Evolutionary conservation across 2,888 invertebrate genomes (phyloP).

Genomic region (Chrysolina haemoptera): DNA sequence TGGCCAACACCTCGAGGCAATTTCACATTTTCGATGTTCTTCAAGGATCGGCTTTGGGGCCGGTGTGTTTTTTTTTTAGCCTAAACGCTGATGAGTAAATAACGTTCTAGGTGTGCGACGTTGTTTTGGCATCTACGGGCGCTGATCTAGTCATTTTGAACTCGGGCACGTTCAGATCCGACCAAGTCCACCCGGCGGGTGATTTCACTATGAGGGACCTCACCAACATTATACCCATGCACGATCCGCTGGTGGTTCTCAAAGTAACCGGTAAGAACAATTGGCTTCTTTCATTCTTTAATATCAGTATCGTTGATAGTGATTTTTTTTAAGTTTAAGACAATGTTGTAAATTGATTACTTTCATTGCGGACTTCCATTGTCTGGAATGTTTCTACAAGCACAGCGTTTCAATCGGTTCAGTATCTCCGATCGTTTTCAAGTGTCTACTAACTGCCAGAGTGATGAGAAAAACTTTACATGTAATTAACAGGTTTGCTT

Average conservation of each 20-base stretch:
- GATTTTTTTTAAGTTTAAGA: too few species aligned
- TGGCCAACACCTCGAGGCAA: neutral
- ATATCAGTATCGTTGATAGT: too few species aligned
- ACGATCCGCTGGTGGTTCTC: constrained; percentile 86
- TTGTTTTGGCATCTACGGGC: constrained; percentile 87
- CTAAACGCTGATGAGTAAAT: neutral
- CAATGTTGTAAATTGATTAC: too few species aligned
- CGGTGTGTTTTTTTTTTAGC: neutral
- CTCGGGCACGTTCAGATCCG: constrained; percentile 89
- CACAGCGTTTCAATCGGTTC: too few species aligned
- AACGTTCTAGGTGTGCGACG: constrained; percentile 76
- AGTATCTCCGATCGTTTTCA: too few species aligned
- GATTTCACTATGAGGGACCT: constrained; percentile 89
- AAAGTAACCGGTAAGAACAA: constrained; percentile 76
- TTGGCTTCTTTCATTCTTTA: neutral
- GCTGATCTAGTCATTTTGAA: constrained; percentile 90
- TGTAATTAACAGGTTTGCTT: too few species aligned
- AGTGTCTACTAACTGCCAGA: too few species aligned
- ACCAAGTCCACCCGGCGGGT: constrained; percentile 86
- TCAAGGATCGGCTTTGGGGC: neutral
- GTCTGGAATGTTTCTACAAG: too few species aligned
- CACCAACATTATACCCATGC: constrained; percentile 87
- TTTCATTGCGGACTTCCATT: too few species aligned
- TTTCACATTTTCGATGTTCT: neutral
- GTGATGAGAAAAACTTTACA: too few species aligned